These are phyloP conservation scores for Eremobia ochroleuca DNA, from an alignment of 2,888 invertebrate genomes.

Conservation along the genomic window DNA sequence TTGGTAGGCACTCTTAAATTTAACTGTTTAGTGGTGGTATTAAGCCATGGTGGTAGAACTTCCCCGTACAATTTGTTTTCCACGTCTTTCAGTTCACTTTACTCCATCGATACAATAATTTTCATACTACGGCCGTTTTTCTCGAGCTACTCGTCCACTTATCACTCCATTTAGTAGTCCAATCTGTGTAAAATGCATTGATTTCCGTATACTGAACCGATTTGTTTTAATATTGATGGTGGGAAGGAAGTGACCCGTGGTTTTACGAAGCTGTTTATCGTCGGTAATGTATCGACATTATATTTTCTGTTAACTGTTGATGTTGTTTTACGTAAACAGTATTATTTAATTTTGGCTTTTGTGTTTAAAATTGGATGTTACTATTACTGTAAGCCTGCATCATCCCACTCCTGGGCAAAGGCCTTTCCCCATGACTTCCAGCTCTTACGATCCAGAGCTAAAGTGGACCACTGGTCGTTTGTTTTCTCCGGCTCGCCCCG, in stretches of 20 bases:
- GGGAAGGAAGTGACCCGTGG: conserved; percentile 57
- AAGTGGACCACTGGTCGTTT: no score
- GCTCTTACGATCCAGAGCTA: no score
- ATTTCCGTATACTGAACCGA: conserved; percentile 50
- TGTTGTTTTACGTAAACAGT: neutral
- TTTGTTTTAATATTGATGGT: conserved; percentile 60
- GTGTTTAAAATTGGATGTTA: neutral
- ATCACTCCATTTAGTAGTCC: conserved; percentile 37
- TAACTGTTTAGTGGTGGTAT: neutral
- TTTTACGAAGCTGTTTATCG: conserved; percentile 54
- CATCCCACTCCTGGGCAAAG: no score
- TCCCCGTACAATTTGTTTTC: neutral
- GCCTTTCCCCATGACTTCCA: no score
- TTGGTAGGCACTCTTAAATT: neutral
- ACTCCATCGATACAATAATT: neutral
- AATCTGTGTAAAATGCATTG: conserved; percentile 38
- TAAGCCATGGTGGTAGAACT: neutral
- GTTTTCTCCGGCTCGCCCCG: no score
- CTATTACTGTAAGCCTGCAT: no score
- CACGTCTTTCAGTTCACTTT: neutral
- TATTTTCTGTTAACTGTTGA: conserved; percentile 26
- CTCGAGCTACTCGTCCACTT: neutral
- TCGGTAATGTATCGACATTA: conserved; percentile 52
- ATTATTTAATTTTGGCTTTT: neutral
- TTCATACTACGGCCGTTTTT: neutral